Base-by-base conservation (phyloP, 2,888 invertebrate genomes). In the Agrotis segetum region DNA sequence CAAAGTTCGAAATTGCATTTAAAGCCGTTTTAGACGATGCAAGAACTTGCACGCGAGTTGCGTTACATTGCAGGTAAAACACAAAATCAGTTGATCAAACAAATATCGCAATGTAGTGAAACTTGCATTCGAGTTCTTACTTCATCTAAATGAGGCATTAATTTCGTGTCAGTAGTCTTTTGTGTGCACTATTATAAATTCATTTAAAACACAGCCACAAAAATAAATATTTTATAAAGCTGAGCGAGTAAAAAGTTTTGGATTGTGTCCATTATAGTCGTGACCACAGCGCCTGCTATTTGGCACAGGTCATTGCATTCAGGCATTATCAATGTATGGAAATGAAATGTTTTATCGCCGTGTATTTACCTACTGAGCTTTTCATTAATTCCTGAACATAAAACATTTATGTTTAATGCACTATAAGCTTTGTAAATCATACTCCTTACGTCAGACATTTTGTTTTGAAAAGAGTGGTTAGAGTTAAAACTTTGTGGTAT, bases 261-360 rank as follows among this genome's bases (percentile, higher is more conserved):
- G 93, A 94, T 91, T 92, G 92, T 89, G 88, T 93, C 93, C 93
- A 94, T 94, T 94, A 93, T 92, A 92, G 87, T 90, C 86, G 81
- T 83, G 85, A 94, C 93, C 94, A 88, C 94, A 93, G 83, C 89
- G 85, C 85, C 86, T 88, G 91, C 92, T 88, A 90, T 91, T 92
- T 91, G 91, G 91, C 92, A 88, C 92, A 87, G 88, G 88, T 86
- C 87, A 90, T 88, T 88, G 89, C 86, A 79, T 88, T 79, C 88
- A 77, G 82, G 84, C 88, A 88, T 89, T 88, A 88, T 88, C 87
- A 89, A 89, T 87, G 81, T 86, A 87, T 85, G 86, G 81, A 85
- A 85, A 86, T 86, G 80, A 85, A 88, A 87, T 87, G 77, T 81
- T 76, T 78, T 77, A 81, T 83, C 77, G 73, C 77, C 64, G 62